These are phyloP conservation scores for human DNA, from an alignment of 2,113 vertebrate species.

Conservation along the genomic window DNA sequence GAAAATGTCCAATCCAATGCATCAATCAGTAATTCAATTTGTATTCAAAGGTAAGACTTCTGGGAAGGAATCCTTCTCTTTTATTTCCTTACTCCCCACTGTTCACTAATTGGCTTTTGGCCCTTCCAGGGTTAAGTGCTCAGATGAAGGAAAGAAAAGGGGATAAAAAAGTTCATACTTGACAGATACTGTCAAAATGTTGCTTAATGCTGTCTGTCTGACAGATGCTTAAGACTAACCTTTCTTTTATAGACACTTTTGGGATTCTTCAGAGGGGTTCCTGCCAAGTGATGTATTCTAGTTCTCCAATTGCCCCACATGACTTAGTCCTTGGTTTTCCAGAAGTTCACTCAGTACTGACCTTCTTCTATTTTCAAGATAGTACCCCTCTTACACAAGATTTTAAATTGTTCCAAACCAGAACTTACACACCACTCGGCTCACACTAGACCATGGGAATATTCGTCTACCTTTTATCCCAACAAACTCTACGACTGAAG, in stretches of 20 bases:
- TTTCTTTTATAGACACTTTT: neutral
- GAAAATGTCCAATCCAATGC: neutral
- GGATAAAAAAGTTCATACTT: neutral
- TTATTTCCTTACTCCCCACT: neutral
- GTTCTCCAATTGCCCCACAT: neutral
- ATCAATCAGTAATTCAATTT: neutral
- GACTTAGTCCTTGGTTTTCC: neutral
- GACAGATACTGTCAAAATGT: neutral
- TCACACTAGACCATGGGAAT: neutral
- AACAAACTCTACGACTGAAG: neutral
- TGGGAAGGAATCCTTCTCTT: neutral
- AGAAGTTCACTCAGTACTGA: neutral
- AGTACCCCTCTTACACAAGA: neutral
- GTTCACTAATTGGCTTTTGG: neutral
- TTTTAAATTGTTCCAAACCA: neutral
- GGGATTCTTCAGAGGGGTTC: neutral
- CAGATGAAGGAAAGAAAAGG: neutral
- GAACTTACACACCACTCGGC: neutral
- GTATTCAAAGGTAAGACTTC: neutral
- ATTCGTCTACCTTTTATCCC: neutral
- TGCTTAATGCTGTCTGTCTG: no score
- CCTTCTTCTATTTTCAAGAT: neutral
- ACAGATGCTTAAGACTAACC: neutral
- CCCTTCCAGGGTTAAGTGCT: neutral
- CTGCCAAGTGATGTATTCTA: fast-evolving